Conservation (phyloP, 1,140 invertebrate species). For the Cheumatopsyche charites region DNA sequence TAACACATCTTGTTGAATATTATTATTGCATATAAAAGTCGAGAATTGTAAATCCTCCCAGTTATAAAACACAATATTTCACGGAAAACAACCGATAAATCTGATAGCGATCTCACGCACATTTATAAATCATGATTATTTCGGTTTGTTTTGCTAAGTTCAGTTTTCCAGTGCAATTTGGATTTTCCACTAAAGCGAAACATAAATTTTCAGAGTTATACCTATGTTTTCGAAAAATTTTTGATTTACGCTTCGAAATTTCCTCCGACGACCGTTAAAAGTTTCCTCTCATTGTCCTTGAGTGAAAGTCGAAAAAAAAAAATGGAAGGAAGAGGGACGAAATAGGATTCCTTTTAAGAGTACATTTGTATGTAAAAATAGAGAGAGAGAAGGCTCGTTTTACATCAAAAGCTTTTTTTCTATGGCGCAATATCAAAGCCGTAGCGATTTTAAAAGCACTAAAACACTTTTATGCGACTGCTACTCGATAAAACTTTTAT, state of each 20-base stretch:
- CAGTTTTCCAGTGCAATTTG: conserved; percentile 8
- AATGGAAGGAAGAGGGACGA: no score
- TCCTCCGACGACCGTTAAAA: not conserved
- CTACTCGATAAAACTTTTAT: conserved; percentile 9
- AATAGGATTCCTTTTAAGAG: no score
- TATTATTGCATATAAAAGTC: no score
- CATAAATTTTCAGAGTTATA: not conserved
- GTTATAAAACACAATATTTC: conserved; percentile 15
- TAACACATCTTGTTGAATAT: no score
- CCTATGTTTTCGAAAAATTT: not conserved
- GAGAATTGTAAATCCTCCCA: no score
- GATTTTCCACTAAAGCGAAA: not conserved
- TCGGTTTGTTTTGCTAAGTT: not conserved
- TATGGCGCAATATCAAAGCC: no score
- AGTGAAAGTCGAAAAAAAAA: no score
- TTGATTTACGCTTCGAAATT: conserved; percentile 10
- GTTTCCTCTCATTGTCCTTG: not conserved
- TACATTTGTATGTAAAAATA: no score
- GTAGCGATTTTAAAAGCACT: no score
- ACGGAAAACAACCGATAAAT: not conserved
- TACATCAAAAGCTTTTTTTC: no score
- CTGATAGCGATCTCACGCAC: conserved; percentile 6
- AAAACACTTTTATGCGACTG: no score
- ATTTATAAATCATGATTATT: conserved; percentile 18
- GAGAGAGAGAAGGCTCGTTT: no score